Percentiles rank a stretch among this genome's conserved stretches.
Evolutionary conservation across 2,113 vertebrate genomes (phyloP).

Genomic region (Empidonax alnorum): DNA sequence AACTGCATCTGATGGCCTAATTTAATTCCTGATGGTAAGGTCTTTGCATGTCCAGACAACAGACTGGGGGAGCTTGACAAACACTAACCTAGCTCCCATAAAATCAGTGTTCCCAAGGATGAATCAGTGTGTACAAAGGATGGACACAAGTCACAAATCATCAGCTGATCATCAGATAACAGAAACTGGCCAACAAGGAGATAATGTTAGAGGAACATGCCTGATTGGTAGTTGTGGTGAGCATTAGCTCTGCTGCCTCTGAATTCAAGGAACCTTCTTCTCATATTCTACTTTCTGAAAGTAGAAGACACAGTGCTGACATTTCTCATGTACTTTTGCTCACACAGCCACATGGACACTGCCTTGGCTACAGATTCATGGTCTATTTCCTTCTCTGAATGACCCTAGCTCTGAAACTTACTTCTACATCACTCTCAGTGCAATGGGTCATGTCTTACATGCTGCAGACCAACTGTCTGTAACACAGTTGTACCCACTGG

Average conservation of each 20-base stretch:
- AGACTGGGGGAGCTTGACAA: neutral
- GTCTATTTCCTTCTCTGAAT: neutral
- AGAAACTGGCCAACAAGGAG: neutral
- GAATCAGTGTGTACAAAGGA: neutral
- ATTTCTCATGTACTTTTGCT: neutral
- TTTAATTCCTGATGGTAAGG: neutral
- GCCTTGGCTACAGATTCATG: neutral
- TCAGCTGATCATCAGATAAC: neutral
- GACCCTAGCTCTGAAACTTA: neutral
- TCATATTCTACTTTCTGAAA: neutral
- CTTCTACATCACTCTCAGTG: neutral
- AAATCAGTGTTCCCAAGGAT: neutral
- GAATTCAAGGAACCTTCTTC: neutral
- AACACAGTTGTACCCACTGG: neutral
- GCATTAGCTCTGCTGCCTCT: neutral
- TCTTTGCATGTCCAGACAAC: neutral
- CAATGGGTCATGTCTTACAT: accelerated
- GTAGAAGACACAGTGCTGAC: neutral
- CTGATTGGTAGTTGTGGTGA: neutral
- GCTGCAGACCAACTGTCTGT: neutral
- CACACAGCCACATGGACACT: neutral
- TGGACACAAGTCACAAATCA: neutral
- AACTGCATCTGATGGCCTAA: neutral
- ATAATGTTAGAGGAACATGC: neutral
- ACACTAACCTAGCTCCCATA: neutral